Conservation (phyloP, 2,888 invertebrate species). For the Erpobdella octoculata region DNA sequence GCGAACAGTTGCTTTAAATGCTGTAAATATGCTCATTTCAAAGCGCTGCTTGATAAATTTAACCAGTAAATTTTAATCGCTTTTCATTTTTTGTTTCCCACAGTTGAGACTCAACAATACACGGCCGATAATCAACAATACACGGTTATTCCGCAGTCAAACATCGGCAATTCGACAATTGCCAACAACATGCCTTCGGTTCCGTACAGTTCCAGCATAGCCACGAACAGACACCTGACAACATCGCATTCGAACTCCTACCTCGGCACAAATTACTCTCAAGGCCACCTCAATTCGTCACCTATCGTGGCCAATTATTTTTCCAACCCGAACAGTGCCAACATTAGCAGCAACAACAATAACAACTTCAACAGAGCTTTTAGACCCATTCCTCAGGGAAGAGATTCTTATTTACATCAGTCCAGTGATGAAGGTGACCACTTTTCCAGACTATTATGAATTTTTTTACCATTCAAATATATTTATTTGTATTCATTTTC, state of each 20-base stretch:
- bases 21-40: too few relatives aligned
- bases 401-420: slow-evolving; percentile 11
- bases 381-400: not conserved
- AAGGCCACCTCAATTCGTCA: not conserved
- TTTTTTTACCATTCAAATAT: not conserved
- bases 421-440: slow-evolving; percentile 5
- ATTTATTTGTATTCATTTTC: not conserved
- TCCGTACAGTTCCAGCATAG: not conserved
- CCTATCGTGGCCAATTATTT: not conserved
- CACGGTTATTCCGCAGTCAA: not conserved
- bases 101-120: not conserved
- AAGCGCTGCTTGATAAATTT: too few relatives aligned
- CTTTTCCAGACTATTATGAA: not conserved
- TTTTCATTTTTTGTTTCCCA: not conserved
- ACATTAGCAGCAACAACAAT: slow-evolving; percentile 11
- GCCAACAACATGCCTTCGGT: not conserved
- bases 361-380: slow-evolving; percentile 15
- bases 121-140: not conserved
- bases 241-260: not conserved
- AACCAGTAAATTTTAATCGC: too few relatives aligned
- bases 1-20: too few relatives aligned
- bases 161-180: not conserved
- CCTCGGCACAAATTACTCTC: not conserved
- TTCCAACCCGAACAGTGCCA: slow-evolving; percentile 10
- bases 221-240: not conserved